These are phyloP conservation scores for Nothura maculosa DNA, from an alignment of 2,797 vertebrate genomes.

Conservation along the genomic window DNA sequence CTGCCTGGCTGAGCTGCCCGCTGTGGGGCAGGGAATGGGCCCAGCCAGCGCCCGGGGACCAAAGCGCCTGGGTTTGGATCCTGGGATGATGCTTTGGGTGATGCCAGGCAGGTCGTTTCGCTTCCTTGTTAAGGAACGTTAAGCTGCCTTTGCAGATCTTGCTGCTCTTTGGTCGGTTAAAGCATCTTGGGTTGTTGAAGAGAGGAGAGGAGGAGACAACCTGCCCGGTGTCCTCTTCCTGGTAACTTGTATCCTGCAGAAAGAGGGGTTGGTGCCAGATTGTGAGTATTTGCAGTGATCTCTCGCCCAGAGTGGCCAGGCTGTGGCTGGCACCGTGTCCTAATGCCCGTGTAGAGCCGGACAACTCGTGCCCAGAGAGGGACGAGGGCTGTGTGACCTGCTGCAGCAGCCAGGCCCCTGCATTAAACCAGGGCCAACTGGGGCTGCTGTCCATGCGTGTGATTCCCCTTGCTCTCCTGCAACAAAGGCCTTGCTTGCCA, in stretches of 20 bases:
- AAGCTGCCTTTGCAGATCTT: not conserved
- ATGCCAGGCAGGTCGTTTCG: slow-evolving; percentile 1
- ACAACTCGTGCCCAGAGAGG: fast-evolving
- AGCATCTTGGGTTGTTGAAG: not conserved
- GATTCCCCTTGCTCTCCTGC: not conserved
- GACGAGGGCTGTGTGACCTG: fast-evolving
- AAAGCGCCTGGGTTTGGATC: slow-evolving; percentile 14
- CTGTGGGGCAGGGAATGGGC: not conserved
- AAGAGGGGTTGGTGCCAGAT: not conserved
- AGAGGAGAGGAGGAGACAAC: not conserved
- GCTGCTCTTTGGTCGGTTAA: not conserved
- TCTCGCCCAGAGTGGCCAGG: not conserved
- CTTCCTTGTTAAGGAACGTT: not conserved
- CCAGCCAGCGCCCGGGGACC: not conserved
- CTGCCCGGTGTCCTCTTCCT: not conserved
- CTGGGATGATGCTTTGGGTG: not conserved
- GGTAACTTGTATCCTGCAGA: fast-evolving
- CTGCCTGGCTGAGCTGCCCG: not conserved
- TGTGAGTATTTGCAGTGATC: fast-evolving
- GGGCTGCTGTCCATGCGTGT: not conserved
- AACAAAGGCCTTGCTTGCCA: not conserved
- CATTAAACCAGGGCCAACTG: not conserved
- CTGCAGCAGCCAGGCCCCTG: not conserved
- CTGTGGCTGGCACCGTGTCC: not conserved
- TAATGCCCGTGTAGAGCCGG: not conserved